Evolutionary conservation across 1,140 invertebrate genomes (phyloP).

Genomic region (Musca domestica): DNA sequence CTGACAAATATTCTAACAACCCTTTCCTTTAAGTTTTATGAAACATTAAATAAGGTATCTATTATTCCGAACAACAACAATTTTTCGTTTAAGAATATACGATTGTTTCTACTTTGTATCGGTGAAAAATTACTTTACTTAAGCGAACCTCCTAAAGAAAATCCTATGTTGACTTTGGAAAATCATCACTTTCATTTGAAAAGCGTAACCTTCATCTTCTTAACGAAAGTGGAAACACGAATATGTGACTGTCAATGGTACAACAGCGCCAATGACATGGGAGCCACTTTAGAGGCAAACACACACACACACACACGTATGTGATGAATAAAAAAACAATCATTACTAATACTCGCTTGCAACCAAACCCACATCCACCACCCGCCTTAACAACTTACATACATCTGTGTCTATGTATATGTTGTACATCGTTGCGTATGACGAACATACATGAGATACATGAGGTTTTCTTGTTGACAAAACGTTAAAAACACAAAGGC

Average conservation of each 20-base stretch:
- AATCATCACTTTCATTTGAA: neutral
- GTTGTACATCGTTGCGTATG: neutral
- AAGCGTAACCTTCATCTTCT: too few species aligned
- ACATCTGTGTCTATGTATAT: neutral
- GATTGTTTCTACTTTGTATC: neutral
- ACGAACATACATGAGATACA: neutral
- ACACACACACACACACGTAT: neutral
- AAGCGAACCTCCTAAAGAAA: neutral
- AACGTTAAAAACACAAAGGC: slow-evolving; percentile 9
- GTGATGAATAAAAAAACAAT: slow-evolving; percentile 2
- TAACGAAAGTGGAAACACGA: too few species aligned
- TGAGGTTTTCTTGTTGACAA: slow-evolving; percentile 9
- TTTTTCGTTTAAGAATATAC: neutral
- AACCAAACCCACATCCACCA: neutral
- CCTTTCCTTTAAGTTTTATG: too few species aligned
- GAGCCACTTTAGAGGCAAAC: too few species aligned
- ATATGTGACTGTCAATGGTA: too few species aligned
- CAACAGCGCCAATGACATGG: too few species aligned
- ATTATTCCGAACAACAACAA: neutral
- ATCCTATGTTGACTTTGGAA: neutral
- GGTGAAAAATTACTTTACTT: slow-evolving; percentile 1
- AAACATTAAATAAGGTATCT: too few species aligned
- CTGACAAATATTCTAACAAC: too few species aligned
- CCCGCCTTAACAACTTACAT: too few species aligned
- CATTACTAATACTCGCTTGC: neutral